Evolutionary conservation across 2,797 vertebrate genomes (phyloP).

Genomic region (Phylloscopus collybita): DNA sequence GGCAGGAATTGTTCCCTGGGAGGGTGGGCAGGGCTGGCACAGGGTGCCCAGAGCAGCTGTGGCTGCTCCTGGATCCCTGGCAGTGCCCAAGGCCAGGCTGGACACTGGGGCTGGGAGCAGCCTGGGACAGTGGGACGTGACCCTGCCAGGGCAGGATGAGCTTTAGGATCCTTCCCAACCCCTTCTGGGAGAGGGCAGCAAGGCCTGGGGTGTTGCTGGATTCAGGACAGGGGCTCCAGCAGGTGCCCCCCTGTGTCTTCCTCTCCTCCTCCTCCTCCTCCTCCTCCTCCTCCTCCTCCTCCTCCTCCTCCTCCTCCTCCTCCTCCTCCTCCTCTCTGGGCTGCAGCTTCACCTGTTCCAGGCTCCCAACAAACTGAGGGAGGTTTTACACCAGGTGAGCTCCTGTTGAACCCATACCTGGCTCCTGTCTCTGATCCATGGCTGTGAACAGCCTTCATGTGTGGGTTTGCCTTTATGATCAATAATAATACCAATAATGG

Average conservation of each 20-base stretch:
- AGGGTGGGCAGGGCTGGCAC: not conserved
- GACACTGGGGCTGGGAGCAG: not conserved
- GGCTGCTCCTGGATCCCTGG: not conserved
- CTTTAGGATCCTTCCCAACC: not conserved
- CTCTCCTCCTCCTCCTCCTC: not conserved
- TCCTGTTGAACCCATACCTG: accelerated
- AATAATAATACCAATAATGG: not conserved
- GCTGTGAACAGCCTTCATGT: not conserved
- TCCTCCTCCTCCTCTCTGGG: not conserved
- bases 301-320: not conserved
- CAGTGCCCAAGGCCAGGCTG: not conserved
- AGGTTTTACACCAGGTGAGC: not conserved
- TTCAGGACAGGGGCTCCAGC: not conserved
- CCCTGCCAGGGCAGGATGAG: not conserved
- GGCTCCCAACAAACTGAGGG: not conserved
- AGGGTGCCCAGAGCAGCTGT: not conserved
- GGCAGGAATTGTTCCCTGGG: accelerated
- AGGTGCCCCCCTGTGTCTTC: not conserved
- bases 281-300: no score
- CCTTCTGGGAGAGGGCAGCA: not conserved
- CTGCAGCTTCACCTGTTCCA: not conserved
- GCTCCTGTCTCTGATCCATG: not conserved
- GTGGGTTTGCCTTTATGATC: not conserved
- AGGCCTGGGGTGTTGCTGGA: not conserved
- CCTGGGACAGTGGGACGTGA: not conserved